Evolutionary conservation across 2,888 invertebrate species (phyloP), one percentile per base, ranked within the genome.

Genomic region (Protonemura montana): DNA sequence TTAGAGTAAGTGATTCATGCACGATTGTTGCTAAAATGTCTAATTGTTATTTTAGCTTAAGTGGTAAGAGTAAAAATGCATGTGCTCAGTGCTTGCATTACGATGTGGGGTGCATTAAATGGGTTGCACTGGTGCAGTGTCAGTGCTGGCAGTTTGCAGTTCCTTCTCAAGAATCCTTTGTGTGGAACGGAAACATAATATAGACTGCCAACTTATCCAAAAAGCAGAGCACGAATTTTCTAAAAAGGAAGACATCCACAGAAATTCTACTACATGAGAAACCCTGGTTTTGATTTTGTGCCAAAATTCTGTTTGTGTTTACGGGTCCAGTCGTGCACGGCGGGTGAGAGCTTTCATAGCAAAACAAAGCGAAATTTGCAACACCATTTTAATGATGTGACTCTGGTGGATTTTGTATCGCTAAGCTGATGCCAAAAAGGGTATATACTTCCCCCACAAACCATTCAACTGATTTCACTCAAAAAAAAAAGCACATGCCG

Each of bases 121-220:
- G 35, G n/a, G 5, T 10, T 35, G 35, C 35, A 35, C 3, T 35
- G 35, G 3, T 35, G 35, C 35, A 35, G 35, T 35, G 35, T 10
- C 35, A 3, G 5, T 10, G 35, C 35, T 35, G 10, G 35, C 35
- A 35, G 35, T 35, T 35, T 10, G 35, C 35, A 35, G 35, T 35
- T 35, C 35, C 35, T 35, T 59, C 59, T 59, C 59, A 3, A 59
- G 59, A 59, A 59, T 21, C 59, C 59, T 2, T 13, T 59, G 59
- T 59, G 59, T 13, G 59, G 59, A 59, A 59, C 59, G 59, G 59
- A 59, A 59, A 59, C 59, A 59, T 21, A 81, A 27, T 81, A 21
- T 81, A 21, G 80, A 28, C 81, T 81, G 81, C 81, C 81, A 81
- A 81, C 81, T 81, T 81, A 81, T 30, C 82, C 26, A 82, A 82